Percentiles rank a stretch among this genome's conserved stretches.
Evolutionary conservation across 2,888 invertebrate species (phyloP).

Genomic region (Drosophila melanosoma): DNA sequence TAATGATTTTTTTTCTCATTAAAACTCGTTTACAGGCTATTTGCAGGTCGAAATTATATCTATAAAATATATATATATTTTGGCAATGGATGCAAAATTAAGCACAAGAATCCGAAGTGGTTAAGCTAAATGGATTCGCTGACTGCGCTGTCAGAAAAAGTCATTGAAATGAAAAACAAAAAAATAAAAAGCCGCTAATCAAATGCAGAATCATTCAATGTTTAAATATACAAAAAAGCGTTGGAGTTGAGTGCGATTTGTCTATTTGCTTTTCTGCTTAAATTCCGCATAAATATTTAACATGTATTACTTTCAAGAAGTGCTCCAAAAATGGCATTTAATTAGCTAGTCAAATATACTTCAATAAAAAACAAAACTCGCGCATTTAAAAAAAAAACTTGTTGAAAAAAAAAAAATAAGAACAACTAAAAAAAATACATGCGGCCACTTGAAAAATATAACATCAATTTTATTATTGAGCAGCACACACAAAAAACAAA

Average conservation of each 20-base stretch:
- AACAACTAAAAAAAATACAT: neutral
- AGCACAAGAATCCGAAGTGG: conserved; percentile 2
- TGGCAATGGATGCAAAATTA: conserved; percentile 32
- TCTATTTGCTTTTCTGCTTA: conserved; percentile 50
- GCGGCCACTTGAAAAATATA: conserved; percentile 51
- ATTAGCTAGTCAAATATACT: conserved; percentile 62
- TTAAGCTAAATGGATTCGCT: conserved; percentile 19
- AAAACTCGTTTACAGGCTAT: neutral
- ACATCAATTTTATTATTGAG: conserved; percentile 70
- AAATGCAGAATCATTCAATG: too few relatives aligned
- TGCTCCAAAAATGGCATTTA: conserved; percentile 56
- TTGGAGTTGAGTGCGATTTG: neutral
- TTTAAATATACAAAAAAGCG: conserved; percentile 60
- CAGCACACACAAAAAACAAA: conserved; percentile 26
- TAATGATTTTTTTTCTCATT: neutral
- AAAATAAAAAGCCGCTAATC: conserved; percentile 63
- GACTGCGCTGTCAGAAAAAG: conserved; percentile 1
- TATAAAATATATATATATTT: conserved; percentile 1
- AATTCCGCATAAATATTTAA: conserved; percentile 70
- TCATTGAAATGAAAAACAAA: conserved; percentile 50
- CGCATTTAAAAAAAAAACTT: conserved; percentile 24
- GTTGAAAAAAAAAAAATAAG: conserved; percentile 15
- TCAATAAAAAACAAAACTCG: conserved; percentile 35
- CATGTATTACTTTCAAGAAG: conserved; percentile 31
- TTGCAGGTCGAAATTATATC: neutral